phyloP scores from a whole-genome alignment of 1,140 invertebrate species.

The Diprion similis region DNA sequence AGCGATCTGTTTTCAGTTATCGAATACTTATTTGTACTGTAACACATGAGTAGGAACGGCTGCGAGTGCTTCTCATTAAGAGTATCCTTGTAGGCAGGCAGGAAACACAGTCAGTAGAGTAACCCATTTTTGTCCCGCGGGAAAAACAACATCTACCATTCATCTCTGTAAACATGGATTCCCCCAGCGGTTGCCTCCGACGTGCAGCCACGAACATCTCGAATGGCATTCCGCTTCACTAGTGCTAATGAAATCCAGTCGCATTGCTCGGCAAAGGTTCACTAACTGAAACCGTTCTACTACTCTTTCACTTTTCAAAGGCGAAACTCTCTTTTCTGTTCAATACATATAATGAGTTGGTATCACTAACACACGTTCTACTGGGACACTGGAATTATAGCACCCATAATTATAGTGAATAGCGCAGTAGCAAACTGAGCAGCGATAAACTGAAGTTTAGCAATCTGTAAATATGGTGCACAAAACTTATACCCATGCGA shows the following conservation, averaged over 20 bases:
- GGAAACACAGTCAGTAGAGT: not conserved
- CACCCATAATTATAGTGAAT: too few relatives aligned
- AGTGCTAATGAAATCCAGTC: not conserved
- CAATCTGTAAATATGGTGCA: too few relatives aligned
- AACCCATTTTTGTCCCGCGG: not conserved
- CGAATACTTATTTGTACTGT: too few relatives aligned
- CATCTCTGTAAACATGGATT: not conserved
- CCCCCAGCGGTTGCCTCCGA: not conserved
- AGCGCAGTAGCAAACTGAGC: too few relatives aligned
- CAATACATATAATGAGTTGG: too few relatives aligned
- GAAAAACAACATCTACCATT: constrained; percentile 1
- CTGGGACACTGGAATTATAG: too few relatives aligned
- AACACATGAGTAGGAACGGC: too few relatives aligned
- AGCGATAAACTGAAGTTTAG: too few relatives aligned
- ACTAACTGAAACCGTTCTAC: not conserved
- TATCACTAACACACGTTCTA: too few relatives aligned
- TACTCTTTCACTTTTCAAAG: not conserved
- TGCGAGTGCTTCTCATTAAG: not conserved
- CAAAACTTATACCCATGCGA: too few relatives aligned
- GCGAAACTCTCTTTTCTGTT: too few relatives aligned
- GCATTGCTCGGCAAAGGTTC: not conserved
- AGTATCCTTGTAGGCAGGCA: not conserved
- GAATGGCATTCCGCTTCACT: not conserved
- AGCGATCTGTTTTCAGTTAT: too few relatives aligned
- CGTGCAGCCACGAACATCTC: not conserved